A percentile compares a stretch with the other conserved stretches of the same genome.
phyloP scores from a whole-genome alignment of 1,140 invertebrate species.

The Drosophila sproati region DNA sequence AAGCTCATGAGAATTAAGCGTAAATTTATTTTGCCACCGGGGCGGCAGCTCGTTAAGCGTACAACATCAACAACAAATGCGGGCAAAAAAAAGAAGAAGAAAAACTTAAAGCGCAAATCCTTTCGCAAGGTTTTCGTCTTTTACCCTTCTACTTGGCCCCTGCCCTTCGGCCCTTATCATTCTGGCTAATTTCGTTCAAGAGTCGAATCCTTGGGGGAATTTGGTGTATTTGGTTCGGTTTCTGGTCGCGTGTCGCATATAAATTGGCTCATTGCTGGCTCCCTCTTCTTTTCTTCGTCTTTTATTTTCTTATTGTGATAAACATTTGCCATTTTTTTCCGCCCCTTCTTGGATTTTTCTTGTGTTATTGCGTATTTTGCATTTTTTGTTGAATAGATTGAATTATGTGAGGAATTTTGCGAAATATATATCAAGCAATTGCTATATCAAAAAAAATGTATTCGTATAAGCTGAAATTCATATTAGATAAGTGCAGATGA shows the following conservation, averaged over 20 bases:
- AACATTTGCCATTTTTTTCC: conserved; percentile 34
- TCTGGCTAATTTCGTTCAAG: conserved; percentile 52
- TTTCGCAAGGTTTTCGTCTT: conserved; percentile 36
- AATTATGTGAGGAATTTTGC: conserved; percentile 3
- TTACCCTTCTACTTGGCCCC: not conserved
- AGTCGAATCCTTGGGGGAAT: conserved; percentile 29
- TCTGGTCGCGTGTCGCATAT: conserved; percentile 67
- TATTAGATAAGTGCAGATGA: no score
- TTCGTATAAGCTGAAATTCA: no score
- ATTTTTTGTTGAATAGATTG: conserved; percentile 5
- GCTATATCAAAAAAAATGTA: not conserved
- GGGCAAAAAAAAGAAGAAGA: not conserved
- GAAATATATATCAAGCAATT: not conserved
- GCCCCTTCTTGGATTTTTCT: conserved; percentile 4
- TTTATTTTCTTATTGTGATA: conserved; percentile 53
- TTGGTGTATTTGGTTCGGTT: conserved; percentile 31
- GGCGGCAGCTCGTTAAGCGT: conserved; percentile 33
- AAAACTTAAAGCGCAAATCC: conserved; percentile 52
- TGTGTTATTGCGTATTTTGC: conserved; percentile 29
- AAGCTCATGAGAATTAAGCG: conserved; percentile 77
- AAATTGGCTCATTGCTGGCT: conserved; percentile 74
- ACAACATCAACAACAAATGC: not conserved
- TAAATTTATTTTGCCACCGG: conserved; percentile 65
- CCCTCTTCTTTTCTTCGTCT: conserved; percentile 25
- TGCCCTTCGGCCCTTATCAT: conserved; percentile 11